Base-by-base conservation (phyloP, 1,140 invertebrate genomes). In the Heliconius nattereri region DNA sequence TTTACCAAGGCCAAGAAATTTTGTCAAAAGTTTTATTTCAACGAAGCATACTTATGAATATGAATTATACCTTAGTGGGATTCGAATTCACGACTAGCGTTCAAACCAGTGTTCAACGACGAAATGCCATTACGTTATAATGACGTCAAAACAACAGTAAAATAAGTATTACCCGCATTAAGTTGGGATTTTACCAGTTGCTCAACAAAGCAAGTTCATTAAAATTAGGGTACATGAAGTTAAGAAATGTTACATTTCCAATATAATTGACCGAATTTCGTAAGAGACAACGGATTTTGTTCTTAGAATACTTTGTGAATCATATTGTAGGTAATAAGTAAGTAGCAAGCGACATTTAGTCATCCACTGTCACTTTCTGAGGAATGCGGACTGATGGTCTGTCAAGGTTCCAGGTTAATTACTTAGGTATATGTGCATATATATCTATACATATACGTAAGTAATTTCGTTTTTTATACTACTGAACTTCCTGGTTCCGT, bases 201-300 rank as follows among this genome's bases (percentile, higher is more conserved):
- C 60, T 23, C 29, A 66, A 66, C 26, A 66, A 66, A 26, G n/a
- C n/a, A n/a, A n/a, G 23, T 66, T 66, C 5, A 66, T 29, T 26
- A 26, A 66, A 66, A 66, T 66, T 66, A 66, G 60, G 26, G 60
- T 26, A 11, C 23, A 26, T 29, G 13, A 66, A 29, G 26, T 66
- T 66, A 29, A 66, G 60, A 26, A 66, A 66, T 66, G 60, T 29
- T 66, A 66, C 60, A 29, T 66, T 66, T 66, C 11, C 26, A 23
- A 57, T 73, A 16, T 45, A 73, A n/a, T 52, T 73, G 26, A 74
- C 73, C 37, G 19, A 32, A 74, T 54, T 74, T 54, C 49, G 49
- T 20, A 74, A 74, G 37, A 74, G 23, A 35, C 54, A 74, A n/a
- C 60, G 60, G 60, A 29, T 66, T 45, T 66, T 66, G 60, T 29